Conservation (phyloP, 2,113 vertebrate genomes). For the Apaloderma vittatum region DNA sequence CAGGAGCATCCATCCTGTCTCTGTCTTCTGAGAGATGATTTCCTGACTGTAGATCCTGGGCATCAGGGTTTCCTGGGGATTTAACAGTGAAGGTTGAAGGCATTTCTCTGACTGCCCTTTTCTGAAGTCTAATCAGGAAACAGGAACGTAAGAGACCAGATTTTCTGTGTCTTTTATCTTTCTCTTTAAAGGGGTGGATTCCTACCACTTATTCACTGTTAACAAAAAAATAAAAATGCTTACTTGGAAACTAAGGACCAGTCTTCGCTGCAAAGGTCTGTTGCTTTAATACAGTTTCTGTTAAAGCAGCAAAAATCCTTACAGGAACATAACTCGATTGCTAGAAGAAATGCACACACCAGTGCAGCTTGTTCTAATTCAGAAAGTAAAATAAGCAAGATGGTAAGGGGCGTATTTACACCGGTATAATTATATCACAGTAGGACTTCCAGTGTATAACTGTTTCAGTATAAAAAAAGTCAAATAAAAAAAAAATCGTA, state of each 20-base stretch:
- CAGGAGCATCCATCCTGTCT: not conserved
- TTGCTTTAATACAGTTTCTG: not conserved
- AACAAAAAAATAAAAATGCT: not conserved
- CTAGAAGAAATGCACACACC: not conserved
- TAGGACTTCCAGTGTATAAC: not conserved
- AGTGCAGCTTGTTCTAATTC: not conserved
- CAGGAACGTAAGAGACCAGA: not conserved
- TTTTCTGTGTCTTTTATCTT: conserved; percentile 19
- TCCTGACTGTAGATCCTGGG: not conserved
- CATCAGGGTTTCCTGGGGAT: not conserved
- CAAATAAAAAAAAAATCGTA: not conserved
- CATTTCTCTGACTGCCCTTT: not conserved
- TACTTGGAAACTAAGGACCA: not conserved
- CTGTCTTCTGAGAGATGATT: not conserved
- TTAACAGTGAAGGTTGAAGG: not conserved
- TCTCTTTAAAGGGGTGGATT: not conserved
- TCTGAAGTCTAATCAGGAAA: not conserved
- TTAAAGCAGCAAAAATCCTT: not conserved
- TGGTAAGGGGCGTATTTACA: not conserved
- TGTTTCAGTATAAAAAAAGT: not conserved
- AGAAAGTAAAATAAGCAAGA: not conserved
- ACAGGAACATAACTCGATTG: not conserved
- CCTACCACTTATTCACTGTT: not conserved
- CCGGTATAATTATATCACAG: not conserved
- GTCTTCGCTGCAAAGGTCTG: not conserved